Evolutionary conservation across 2,113 vertebrate species (phyloP).

Genomic region (Xyrauchen texanus): DNA sequence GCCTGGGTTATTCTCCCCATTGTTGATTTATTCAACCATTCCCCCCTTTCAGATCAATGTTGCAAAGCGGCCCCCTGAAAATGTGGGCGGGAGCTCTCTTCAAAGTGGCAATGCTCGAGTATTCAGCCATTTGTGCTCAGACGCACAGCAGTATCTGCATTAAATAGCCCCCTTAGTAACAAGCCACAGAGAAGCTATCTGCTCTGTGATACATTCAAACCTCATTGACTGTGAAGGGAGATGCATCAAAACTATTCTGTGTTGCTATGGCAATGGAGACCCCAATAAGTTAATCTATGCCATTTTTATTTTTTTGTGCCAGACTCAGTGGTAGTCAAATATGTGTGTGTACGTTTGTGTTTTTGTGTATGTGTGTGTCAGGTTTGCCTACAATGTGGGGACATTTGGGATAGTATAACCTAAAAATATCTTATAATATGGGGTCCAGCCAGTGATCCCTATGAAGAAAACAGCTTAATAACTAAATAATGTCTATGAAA

Average conservation of each 20-base stretch:
- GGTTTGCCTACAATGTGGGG: too few relatives aligned
- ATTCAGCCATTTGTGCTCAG: constrained; percentile 77
- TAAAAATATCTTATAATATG: too few relatives aligned
- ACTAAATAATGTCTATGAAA: too few relatives aligned
- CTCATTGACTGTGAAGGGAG: constrained; percentile 75
- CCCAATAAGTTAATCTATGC: constrained; percentile 78
- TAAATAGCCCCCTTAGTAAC: constrained; percentile 78
- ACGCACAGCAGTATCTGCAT: constrained; percentile 55
- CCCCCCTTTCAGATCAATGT: constrained; percentile 77
- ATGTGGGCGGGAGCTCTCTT: constrained; percentile 75
- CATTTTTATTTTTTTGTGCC: constrained; percentile 58
- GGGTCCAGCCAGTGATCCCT: too few relatives aligned
- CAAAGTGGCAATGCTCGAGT: constrained; percentile 71
- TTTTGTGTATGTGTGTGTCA: too few relatives aligned
- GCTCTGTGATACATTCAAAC: constrained; percentile 76
- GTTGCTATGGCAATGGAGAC: constrained; percentile 80
- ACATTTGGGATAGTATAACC: too few relatives aligned
- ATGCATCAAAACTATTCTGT: constrained; percentile 80
- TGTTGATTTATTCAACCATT: constrained; percentile 76
- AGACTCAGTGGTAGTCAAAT: constrained; percentile 34
- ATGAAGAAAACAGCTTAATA: too few relatives aligned
- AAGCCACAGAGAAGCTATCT: constrained; percentile 76
- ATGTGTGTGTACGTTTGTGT: background rate
- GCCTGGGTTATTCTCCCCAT: constrained; percentile 67
- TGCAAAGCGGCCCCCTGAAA: constrained; percentile 72